Percentiles rank a stretch among this genome's conserved stretches.
These are phyloP conservation scores for Sarcophaga caerulescens DNA, from an alignment of 2,888 invertebrate species.

Conservation along the genomic window DNA sequence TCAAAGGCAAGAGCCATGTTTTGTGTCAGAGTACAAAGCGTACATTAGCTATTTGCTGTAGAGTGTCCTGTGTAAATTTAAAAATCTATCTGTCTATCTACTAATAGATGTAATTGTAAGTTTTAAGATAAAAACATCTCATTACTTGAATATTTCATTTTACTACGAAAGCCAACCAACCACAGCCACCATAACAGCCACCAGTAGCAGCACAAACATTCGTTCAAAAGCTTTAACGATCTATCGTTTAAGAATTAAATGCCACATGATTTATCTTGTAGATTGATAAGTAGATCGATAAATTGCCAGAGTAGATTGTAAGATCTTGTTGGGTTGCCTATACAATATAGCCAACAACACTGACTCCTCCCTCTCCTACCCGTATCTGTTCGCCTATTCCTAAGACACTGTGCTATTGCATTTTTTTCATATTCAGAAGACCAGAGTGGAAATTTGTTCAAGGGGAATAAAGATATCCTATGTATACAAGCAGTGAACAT, in stretches of 20 bases:
- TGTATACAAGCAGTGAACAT: background rate
- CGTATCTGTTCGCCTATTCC: too few relatives aligned
- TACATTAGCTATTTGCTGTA: too few relatives aligned
- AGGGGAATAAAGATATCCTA: too few relatives aligned
- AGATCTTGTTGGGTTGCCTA: slow-evolving; percentile 71
- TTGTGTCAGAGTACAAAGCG: too few relatives aligned
- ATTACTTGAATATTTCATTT: slow-evolving; percentile 55
- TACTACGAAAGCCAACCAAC: background rate
- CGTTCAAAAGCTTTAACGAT: slow-evolving; percentile 59
- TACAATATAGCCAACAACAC: too few relatives aligned
- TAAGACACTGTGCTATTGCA: too few relatives aligned
- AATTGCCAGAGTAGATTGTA: slow-evolving; percentile 61
- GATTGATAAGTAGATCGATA: slow-evolving; percentile 77
- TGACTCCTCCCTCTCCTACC: background rate
- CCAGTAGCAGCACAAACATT: background rate
- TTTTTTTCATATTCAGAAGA: too few relatives aligned
- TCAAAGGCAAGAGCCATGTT: too few relatives aligned
- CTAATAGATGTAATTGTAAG: slow-evolving; percentile 59
- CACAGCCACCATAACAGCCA: slow-evolving; percentile 2
- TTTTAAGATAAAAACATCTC: slow-evolving; percentile 65
- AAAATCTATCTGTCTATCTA: slow-evolving; percentile 38
- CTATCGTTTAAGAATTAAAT: slow-evolving; percentile 68
- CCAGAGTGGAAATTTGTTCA: too few relatives aligned
- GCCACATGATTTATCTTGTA: slow-evolving; percentile 80
- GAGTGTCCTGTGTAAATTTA: background rate